phyloP scores from a whole-genome alignment of 2,888 invertebrate genomes.

The Halictus quadricinctus region DNA sequence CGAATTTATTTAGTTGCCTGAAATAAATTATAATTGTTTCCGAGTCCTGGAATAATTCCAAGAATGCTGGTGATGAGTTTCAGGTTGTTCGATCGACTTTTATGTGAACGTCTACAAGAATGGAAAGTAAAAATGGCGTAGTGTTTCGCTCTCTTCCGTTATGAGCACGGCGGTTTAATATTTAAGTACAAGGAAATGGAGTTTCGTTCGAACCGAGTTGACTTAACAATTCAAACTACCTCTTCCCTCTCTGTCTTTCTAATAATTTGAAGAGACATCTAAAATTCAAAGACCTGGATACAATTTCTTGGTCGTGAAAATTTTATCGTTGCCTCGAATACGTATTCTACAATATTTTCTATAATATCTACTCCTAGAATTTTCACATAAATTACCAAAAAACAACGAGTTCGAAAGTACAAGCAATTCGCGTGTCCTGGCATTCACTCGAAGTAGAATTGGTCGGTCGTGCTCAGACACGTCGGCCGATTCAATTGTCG shows the following conservation, averaged over 20 bases:
- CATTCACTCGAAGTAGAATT: not conserved
- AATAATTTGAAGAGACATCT: not conserved
- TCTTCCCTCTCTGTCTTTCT: not conserved
- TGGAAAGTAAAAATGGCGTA: not conserved
- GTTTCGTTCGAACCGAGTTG: not conserved
- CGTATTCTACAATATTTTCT: not conserved
- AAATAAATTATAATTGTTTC: not conserved
- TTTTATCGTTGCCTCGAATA: not conserved
- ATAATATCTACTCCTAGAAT: not conserved
- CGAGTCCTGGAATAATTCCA: not conserved
- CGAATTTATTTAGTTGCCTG: no score
- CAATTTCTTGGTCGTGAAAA: not conserved
- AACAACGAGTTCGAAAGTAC: not conserved
- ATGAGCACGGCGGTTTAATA: not conserved
- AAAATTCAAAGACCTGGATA: not conserved
- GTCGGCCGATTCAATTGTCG: not conserved
- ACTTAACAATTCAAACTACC: not conserved
- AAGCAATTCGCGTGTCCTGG: not conserved
- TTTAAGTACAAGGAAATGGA: not conserved
- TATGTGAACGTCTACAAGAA: not conserved
- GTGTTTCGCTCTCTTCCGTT: not conserved
- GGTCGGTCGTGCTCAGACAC: not conserved
- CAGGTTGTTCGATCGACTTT: not conserved
- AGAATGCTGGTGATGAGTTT: no score
- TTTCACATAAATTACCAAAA: not conserved